Conservation (phyloP, 2,113 vertebrate species). For the Heteronetta atricapilla region DNA sequence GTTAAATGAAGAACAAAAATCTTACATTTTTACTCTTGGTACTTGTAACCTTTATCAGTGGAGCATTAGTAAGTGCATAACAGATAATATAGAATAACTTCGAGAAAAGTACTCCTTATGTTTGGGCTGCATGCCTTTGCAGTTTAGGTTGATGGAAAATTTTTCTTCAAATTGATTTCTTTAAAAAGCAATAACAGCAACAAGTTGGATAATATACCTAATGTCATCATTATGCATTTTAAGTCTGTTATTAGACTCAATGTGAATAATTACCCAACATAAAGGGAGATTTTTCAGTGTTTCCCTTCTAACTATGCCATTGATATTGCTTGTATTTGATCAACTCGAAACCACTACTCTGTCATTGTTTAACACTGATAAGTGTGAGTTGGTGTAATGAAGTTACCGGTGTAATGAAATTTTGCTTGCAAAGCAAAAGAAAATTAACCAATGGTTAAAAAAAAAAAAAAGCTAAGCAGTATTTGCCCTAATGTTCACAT, state of each 20-base stretch:
- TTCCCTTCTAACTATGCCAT: background rate
- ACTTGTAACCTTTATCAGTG: background rate
- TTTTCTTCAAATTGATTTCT: background rate
- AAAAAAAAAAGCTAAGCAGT: background rate
- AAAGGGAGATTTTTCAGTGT: background rate
- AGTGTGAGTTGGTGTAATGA: background rate
- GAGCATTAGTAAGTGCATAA: background rate
- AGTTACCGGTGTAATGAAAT: background rate
- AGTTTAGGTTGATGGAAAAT: background rate
- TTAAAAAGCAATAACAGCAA: background rate
- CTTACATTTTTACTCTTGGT: background rate
- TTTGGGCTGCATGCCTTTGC: background rate
- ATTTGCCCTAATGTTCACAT: background rate
- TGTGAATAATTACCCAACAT: background rate
- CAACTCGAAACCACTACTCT: background rate
- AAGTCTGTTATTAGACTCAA: background rate
- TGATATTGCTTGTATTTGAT: background rate
- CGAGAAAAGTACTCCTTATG: background rate
- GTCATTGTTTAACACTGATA: background rate
- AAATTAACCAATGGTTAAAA: background rate
- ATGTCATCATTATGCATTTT: background rate
- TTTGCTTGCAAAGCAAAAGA: background rate
- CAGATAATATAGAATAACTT: background rate
- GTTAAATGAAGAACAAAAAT: background rate
- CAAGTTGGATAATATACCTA: background rate